These are phyloP conservation scores for Alca torda DNA, from an alignment of 2,797 vertebrate species.

Conservation along the genomic window DNA sequence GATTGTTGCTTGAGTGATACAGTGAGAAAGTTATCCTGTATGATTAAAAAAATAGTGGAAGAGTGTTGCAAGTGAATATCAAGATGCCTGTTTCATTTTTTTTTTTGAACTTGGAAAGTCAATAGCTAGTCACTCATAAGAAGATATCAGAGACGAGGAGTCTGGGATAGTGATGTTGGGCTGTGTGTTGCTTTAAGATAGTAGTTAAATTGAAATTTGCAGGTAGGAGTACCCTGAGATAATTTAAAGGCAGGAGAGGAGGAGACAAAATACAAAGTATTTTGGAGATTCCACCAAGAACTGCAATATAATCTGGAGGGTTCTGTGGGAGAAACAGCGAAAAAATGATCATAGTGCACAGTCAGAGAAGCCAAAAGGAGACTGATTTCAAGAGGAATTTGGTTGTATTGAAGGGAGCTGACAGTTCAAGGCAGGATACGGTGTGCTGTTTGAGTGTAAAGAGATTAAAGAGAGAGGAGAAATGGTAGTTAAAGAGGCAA, in stretches of 20 bases:
- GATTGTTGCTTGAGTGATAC: background rate
- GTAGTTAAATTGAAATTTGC: background rate
- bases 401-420: background rate
- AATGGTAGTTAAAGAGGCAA: background rate
- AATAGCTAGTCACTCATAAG: background rate
- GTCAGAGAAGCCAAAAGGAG: background rate
- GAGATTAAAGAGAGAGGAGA: constrained; percentile 6
- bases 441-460: background rate
- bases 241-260: background rate
- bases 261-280: background rate
- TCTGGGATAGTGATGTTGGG: background rate
- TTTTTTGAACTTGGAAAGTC: background rate
- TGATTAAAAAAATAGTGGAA: background rate
- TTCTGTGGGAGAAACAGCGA: background rate
- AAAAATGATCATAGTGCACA: background rate
- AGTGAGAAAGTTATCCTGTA: background rate
- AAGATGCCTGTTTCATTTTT: background rate
- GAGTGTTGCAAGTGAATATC: background rate
- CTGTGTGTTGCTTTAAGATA: background rate
- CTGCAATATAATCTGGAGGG: background rate
- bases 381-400: background rate
- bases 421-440: background rate
- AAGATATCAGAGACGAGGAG: background rate
- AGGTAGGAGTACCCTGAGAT: background rate
- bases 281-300: background rate